Percentiles rank a stretch among this genome's conserved stretches.
Conservation (phyloP, 2,113 vertebrate species). For the Triplophysa rosa region DNA sequence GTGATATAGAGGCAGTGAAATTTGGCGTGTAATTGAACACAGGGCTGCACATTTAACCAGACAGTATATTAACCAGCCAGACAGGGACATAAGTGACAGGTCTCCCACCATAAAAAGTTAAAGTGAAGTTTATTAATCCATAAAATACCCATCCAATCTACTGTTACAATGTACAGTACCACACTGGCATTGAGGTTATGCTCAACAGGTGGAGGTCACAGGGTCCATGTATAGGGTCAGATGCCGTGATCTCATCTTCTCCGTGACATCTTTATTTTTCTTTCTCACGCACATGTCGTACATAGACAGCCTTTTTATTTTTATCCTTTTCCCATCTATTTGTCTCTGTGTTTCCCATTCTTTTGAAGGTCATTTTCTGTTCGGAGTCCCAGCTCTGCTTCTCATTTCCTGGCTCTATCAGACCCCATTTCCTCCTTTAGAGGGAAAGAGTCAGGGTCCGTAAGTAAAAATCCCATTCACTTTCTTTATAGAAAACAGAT, state of each 20-base stretch:
- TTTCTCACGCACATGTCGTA: neutral
- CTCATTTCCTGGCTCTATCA: neutral
- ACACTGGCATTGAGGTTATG: neutral
- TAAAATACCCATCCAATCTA: neutral
- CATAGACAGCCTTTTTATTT: neutral
- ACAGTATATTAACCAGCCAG: slow-evolving; percentile 28
- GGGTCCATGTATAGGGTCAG: neutral
- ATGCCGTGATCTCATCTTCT: neutral
- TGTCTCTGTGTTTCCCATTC: neutral
- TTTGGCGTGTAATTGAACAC: slow-evolving; percentile 37
- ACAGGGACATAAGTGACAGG: neutral
- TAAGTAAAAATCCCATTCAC: too few species aligned
- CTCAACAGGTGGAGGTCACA: slow-evolving; percentile 22
- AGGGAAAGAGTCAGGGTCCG: too few species aligned
- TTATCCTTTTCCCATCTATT: neutral
- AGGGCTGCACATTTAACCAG: slow-evolving; percentile 6
- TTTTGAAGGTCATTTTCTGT: neutral
- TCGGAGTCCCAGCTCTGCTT: neutral
- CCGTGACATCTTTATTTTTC: slow-evolving; percentile 12
- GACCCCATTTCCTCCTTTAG: neutral
- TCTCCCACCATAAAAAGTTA: neutral
- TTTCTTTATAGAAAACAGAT: too few species aligned
- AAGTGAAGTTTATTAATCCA: neutral
- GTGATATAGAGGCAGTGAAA: slow-evolving; percentile 30
- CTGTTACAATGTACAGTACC: neutral